Percentiles rank a stretch among this genome's conserved stretches.
Evolutionary conservation across 1,140 invertebrate species (phyloP).

Genomic region (Ephestia elutella): DNA sequence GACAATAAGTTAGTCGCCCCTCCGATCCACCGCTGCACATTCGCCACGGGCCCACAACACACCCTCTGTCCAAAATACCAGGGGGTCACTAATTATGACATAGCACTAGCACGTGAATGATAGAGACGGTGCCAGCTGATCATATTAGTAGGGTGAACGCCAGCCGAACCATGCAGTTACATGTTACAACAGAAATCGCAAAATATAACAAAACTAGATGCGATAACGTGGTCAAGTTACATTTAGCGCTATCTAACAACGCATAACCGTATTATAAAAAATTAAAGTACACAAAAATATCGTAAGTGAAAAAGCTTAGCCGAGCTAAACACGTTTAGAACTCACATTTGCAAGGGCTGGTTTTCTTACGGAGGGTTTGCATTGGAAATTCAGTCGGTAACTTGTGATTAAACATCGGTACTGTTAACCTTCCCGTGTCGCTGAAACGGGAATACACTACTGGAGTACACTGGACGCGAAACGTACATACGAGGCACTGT

Average conservation of each 20-base stretch:
- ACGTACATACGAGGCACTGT: constrained; percentile 33
- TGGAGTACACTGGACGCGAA: constrained; percentile 38
- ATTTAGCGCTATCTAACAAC: constrained; percentile 63
- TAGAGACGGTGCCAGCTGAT: constrained; percentile 19
- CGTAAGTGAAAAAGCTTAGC: constrained; percentile 32
- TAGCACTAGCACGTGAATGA: constrained; percentile 41
- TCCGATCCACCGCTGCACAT: constrained; percentile 38
- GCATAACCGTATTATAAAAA: constrained; percentile 41
- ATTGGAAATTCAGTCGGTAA: constrained; percentile 77
- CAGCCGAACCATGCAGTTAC: constrained; percentile 57
- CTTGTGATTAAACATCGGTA: constrained; percentile 72
- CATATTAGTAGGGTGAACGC: constrained; percentile 38
- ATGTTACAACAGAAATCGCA: constrained; percentile 57
- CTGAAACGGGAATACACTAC: constrained; percentile 60
- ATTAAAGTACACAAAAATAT: constrained; percentile 32
- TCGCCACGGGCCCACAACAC: constrained; percentile 48
- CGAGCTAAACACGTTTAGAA: constrained; percentile 53
- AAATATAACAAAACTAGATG: constrained; percentile 61
- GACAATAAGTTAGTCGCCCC: constrained; percentile 45
- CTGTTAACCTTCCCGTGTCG: constrained; percentile 39
- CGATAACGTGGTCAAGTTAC: constrained; percentile 48
- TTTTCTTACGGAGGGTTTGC: constrained; percentile 92
- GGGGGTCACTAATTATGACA: constrained; percentile 62
- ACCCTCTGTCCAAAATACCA: constrained; percentile 69
- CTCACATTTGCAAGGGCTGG: constrained; percentile 92